Base-by-base conservation (phyloP, 2,888 invertebrate genomes). In the Dione juno region DNA sequence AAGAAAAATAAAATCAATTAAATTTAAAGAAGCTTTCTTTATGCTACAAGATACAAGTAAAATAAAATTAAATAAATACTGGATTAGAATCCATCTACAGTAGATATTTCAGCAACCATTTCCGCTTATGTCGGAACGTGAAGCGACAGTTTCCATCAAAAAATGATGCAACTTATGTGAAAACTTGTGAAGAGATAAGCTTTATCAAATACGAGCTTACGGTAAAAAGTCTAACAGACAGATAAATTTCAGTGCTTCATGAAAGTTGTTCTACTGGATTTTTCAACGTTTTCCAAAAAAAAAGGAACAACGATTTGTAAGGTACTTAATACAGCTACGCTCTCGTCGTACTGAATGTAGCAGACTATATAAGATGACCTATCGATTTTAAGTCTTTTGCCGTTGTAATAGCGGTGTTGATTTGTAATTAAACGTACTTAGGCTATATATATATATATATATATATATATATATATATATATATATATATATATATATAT, bases 341-440 rank as follows among this genome's bases (percentile, higher is more conserved):
- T 69, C 69, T 65, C 35, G 48, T 64, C 41, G 48, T 37, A 64
- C 48, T 41, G 71, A 66, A 65, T 65, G 50, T 67, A 43, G 65
- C 69, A 52, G 69, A 69, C 68, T 35, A 40, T 57, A 19, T 13
- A 52, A 50, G 48, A 8, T 50, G 64, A 50, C 40, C 16, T 58
- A 48, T 69, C 72, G 66, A 73, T 71, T 74, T 58, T 73, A 59
- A 61, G 37, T 72, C 67, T 70, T 77, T 74, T 53, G 58, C 19
- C 35, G 35, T 66, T 64, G 66, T 37, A 69, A 77, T 69, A 70
- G 66, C 69, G 65, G 40, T 67, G 76, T 71, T 73, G 68, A 73
- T 76, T n/a, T n/a, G n/a, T n/a, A n/a, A 73, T 74, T 72, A 70
- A 69, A 74, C 73, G 74, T 65, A 72, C 72, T 57, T 70, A 67